Base-by-base conservation (phyloP, 2,797 vertebrate species). In the Gallinago solitaria region DNA sequence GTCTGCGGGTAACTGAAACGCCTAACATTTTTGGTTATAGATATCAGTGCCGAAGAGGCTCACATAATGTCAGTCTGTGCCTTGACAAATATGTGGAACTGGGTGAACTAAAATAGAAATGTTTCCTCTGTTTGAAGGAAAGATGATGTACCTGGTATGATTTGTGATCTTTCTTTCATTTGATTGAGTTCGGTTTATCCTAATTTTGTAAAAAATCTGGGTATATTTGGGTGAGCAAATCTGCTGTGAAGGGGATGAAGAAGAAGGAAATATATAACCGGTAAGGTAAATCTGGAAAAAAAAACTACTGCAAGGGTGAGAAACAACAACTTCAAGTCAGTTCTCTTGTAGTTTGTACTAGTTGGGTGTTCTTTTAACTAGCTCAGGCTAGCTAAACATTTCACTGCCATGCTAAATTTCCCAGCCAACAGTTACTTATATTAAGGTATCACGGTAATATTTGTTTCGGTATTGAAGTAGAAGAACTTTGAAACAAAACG, bases 1-100 rank as follows among this genome's bases (percentile, higher is more conserved):
- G 96, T 95, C 92, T 95, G 96, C 7, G 14, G 95, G 86, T 93
- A 86, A 85, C 92, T 96, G 91, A 71, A 90, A 73, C 25, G 86
- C 96, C 89, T 91, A 48, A 73, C 53, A 51, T 94, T 97, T 91
- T 93, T 90, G 57, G 90, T 87, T 92, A 48, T 77, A 87, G 92
- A 94, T 74, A 69, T 16, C 68, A 75, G 64, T 89, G 53, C 87
- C n/a, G 32, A 74, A 75, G 87, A 84, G 51, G 30, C 80, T 94
- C 83, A 7, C 54, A 24, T 68, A 81, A 37, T 51, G 83, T 56
- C n/a, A 43, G 35, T 27, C 59, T 97, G 69, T 89, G 60, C 69
- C 87, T 30, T 87, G 78, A 73, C 48, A 69, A 79, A 37, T 75
- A 93, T 7, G 59, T 56, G 47, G 61, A 76, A 83, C 48, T 74